phyloP scores from a whole-genome alignment of 2,113 vertebrate species.

The Pelmatolapia mariae region DNA sequence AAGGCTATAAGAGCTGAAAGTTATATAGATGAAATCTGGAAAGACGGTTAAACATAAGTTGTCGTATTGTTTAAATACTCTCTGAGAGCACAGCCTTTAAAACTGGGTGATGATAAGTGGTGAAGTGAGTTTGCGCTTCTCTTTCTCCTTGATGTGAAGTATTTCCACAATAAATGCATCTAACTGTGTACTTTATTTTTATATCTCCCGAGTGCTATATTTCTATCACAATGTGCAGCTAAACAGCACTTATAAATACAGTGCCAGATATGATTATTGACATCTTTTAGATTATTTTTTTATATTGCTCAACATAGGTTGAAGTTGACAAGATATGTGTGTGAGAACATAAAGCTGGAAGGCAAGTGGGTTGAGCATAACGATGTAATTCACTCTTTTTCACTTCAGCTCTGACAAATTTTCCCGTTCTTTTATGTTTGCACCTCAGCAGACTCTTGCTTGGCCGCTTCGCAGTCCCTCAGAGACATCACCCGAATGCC shows the following conservation, averaged over 20 bases:
- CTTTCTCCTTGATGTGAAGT: background rate
- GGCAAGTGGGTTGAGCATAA: background rate
- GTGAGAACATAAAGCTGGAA: background rate
- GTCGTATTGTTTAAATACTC: background rate
- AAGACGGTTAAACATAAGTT: background rate
- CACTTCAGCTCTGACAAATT: conserved; percentile 44
- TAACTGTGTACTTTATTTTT: background rate
- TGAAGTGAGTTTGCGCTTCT: background rate
- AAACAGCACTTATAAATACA: background rate
- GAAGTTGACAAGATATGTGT: background rate
- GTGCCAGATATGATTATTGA: background rate
- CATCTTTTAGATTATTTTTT: background rate
- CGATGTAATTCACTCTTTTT: conserved; percentile 31
- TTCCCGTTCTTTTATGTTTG: conserved; percentile 30
- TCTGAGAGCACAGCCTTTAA: background rate
- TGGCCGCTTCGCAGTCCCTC: conserved; percentile 40
- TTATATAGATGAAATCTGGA: background rate
- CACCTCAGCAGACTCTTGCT: conserved; percentile 32
- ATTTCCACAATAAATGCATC: background rate
- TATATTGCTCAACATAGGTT: background rate
- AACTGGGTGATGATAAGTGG: background rate
- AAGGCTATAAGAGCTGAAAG: background rate
- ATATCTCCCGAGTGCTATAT: background rate
- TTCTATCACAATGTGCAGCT: background rate
- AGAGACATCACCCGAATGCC: conserved; percentile 35